phyloP scores from a whole-genome alignment of 2,888 invertebrate species.

The Ophion obscuratus region DNA sequence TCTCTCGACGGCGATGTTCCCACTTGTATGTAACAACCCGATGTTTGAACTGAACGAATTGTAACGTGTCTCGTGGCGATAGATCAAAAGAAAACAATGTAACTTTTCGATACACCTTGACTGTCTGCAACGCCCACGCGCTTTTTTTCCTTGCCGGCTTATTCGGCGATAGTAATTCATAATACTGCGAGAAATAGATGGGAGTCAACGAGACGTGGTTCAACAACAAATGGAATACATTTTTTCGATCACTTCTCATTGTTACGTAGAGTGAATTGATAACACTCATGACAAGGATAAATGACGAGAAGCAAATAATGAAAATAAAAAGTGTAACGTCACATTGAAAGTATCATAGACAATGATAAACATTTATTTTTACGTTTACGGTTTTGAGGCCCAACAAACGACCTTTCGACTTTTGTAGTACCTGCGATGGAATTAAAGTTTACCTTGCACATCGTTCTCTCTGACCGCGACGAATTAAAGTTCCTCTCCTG shows the following conservation, averaged over 20 bases:
- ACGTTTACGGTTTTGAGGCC: conserved; percentile 25
- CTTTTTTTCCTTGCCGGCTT: conserved; percentile 35
- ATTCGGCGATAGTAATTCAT: conserved; percentile 53
- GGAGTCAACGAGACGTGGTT: conserved; percentile 58
- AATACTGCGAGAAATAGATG: conserved; percentile 40
- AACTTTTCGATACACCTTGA: conserved; percentile 14
- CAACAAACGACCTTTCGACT: conserved; percentile 26
- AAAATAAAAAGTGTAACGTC: conserved; percentile 41
- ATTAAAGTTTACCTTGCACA: conserved; percentile 57
- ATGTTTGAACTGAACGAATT: conserved; percentile 23
- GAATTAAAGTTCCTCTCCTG: conserved; percentile 15
- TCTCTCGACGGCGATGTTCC: neutral
- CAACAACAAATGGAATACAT: conserved; percentile 41
- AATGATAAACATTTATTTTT: conserved; percentile 17
- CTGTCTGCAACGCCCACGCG: conserved; percentile 10
- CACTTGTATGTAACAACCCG: conserved; percentile 10
- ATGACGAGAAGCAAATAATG: neutral
- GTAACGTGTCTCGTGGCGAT: conserved; percentile 43
- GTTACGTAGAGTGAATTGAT: conserved; percentile 40
- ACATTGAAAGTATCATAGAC: conserved; percentile 56
- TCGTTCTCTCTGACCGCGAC: neutral
- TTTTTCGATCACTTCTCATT: conserved; percentile 50
- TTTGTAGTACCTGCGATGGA: conserved; percentile 52
- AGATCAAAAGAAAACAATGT: conserved; percentile 7
- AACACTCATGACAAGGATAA: conserved; percentile 11